Conservation (phyloP, 2,113 vertebrate genomes). For the Cheirogaleus medius region DNA sequence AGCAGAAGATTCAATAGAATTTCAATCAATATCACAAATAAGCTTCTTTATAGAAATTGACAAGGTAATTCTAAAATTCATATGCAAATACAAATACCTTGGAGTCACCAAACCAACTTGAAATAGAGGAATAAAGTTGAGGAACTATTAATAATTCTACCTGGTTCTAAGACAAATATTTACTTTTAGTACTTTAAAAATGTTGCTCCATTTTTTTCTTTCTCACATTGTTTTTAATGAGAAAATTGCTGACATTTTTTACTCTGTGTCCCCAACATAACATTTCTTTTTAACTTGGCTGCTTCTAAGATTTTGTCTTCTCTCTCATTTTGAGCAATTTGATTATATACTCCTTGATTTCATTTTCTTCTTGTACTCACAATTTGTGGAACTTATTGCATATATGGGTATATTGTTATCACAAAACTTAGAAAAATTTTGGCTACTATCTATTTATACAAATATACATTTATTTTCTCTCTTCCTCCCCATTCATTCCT, state of each 20-base stretch:
- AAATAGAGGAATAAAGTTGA: not conserved
- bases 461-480: not conserved
- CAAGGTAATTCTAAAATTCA: constrained; percentile 6
- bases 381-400: not conserved
- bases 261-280: not conserved
- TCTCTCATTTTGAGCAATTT: not conserved
- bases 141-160: not conserved
- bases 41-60: not conserved
- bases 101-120: not conserved
- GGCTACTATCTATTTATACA: not conserved
- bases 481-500: not conserved
- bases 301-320: not conserved
- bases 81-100: not conserved
- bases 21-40: not conserved
- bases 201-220: not conserved
- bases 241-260: not conserved
- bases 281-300: not conserved
- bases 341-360: not conserved
- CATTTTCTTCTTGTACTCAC: not conserved
- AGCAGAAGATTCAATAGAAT: not conserved
- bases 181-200: not conserved
- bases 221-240: not conserved
- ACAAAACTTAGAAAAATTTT: not conserved
- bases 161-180: constrained; percentile 8
- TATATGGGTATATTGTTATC: not conserved